A percentile compares a stretch with the other conserved stretches of the same genome.
Conservation (phyloP, 2,888 invertebrate genomes). For the Daptonema setosum region DNA sequence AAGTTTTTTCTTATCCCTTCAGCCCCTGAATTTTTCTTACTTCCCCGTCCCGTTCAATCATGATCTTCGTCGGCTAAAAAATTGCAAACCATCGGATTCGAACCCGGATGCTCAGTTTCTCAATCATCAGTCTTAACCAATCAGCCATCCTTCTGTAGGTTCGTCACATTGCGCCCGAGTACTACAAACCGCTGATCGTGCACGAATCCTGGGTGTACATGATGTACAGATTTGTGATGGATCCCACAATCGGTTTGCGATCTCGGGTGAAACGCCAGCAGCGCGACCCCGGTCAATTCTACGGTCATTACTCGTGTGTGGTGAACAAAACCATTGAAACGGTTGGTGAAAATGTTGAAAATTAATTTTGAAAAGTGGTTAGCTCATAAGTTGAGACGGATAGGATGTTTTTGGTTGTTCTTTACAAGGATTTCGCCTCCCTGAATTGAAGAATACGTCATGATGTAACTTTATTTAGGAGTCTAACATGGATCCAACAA, state of each 20-base stretch:
- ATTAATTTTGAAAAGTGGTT: too few relatives aligned
- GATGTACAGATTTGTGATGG: slow-evolving; percentile 77
- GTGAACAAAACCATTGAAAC: neutral
- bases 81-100: neutral
- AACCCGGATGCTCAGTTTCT: neutral
- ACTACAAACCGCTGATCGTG: slow-evolving; percentile 73
- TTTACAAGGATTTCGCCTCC: too few relatives aligned
- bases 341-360: too few relatives aligned
- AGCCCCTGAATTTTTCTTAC: too few relatives aligned
- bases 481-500: too few relatives aligned
- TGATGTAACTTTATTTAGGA: too few relatives aligned
- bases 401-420: too few relatives aligned
- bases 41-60: too few relatives aligned
- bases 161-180: slow-evolving; percentile 74
- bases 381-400: too few relatives aligned
- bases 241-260: slow-evolving; percentile 86
- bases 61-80: neutral
- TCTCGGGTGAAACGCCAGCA: slow-evolving; percentile 56
- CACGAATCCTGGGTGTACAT: slow-evolving; percentile 79
- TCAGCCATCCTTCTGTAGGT: slow-evolving; percentile 39
- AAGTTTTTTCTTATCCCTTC: too few relatives aligned
- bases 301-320: neutral
- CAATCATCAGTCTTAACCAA: neutral
- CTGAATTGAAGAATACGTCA: too few relatives aligned
- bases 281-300: neutral